Base-by-base conservation (phyloP, 1,140 invertebrate species). In the Atta cephalotes region DNA sequence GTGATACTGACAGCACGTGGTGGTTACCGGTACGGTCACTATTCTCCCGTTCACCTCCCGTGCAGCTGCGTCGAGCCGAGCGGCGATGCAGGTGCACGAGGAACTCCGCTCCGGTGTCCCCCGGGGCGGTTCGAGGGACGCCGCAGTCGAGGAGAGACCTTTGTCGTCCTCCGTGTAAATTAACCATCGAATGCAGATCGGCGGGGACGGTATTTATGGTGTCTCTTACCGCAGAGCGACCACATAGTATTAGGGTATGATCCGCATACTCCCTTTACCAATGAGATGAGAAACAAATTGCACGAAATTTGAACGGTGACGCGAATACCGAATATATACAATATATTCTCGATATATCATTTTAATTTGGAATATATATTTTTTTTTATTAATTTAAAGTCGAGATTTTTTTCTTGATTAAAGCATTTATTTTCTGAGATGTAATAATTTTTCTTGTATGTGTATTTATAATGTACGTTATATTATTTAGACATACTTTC, bases 161-260 rank as follows among this genome's bases (percentile, higher is more conserved):
- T 84, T 84, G 80, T 84, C 80, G 39, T 84, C 56, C 39, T 35
- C 28, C 45, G 80, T 84, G 70, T 84, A 84, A 84, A 84, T 84
- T 84, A 84, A 84, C 80, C 56, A 76, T 84, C 70, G 80, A 39
- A 84, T 82, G 56, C 18, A 51, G 68, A 82, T 58, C 68, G 66
- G 65, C 18, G 53, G 39, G 25, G 9, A 28, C 56, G 68, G 28
- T 84, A 62, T 84, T 84, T 84, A 84, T 76, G 39, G 56, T 63
- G 80, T 82, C 80, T 84, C 80, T 76, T 84, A 74, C 35, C 56
- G 4, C 31, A 45, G 12, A 31, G 12, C 79, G n/a, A 63, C 56
- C 39, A 56, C 70, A 35, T 7, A 35, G 39, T 45, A 71, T 63
- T 51, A 62, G 28, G 16, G 28, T 76, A 39, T 39, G 79, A 84